A percentile compares a stretch with the other conserved stretches of the same genome.
These are phyloP conservation scores for Sprattus sprattus DNA, from an alignment of 2,113 vertebrate genomes.

Conservation along the genomic window DNA sequence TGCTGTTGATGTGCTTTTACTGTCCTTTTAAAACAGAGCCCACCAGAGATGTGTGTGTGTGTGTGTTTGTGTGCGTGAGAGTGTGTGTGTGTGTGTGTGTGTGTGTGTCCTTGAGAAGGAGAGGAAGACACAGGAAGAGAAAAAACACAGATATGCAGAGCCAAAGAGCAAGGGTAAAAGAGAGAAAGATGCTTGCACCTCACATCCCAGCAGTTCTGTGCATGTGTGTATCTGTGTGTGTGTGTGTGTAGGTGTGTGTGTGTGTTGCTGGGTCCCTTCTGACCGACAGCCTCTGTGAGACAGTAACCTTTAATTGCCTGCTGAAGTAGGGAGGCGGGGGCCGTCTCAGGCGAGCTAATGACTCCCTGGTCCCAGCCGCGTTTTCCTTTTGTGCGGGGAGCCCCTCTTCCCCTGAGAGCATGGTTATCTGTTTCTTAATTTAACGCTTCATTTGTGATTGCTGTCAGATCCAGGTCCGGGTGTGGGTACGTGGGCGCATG, in stretches of 20 bases:
- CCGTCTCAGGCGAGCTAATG: slow-evolving; percentile 51
- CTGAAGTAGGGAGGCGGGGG: slow-evolving; percentile 50
- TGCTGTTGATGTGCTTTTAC: not conserved
- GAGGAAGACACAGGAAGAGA: not conserved
- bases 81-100: not conserved
- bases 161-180: not conserved
- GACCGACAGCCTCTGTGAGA: slow-evolving; percentile 34
- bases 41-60: not conserved
- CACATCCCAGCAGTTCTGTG: not conserved
- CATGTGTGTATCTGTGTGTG: not conserved
- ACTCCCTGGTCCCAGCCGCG: slow-evolving; percentile 43
- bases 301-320: slow-evolving; percentile 54
- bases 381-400: slow-evolving; percentile 49
- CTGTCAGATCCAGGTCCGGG: slow-evolving; percentile 47
- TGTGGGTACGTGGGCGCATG: slow-evolving; percentile 29
- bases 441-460: slow-evolving; percentile 62
- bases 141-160: not conserved
- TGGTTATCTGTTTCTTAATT: slow-evolving; percentile 62
- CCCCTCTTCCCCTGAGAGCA: slow-evolving; percentile 47
- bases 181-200: not conserved
- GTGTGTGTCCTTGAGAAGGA: not conserved
- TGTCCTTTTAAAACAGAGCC: not conserved
- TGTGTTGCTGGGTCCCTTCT: not conserved
- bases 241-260: slow-evolving; percentile 1
- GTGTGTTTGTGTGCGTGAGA: not conserved